Evolutionary conservation across 2,888 invertebrate species (phyloP).

Genomic region (Orthonychiurus folsomi): DNA sequence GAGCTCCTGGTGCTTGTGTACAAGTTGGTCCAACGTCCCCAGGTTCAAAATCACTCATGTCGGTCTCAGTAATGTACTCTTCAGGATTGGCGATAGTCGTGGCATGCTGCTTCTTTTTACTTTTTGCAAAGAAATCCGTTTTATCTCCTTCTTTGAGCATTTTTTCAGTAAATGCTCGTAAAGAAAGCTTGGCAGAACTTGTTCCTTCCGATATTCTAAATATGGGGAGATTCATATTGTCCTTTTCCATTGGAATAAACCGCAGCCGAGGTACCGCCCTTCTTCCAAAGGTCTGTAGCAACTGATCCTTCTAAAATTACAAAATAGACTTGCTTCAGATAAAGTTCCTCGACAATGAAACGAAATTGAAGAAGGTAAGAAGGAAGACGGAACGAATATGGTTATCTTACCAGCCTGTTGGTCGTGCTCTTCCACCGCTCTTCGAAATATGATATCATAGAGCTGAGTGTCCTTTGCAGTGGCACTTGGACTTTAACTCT

Average conservation of each 20-base stretch:
- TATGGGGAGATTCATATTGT: conserved; percentile 32
- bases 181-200: conserved; percentile 37
- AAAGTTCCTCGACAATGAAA: too few species aligned
- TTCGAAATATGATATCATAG: conserved; percentile 62
- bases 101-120: conserved; percentile 3
- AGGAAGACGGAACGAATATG: conserved; percentile 5
- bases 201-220: conserved; percentile 37
- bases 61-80: conserved; percentile 43
- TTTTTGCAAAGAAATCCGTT: conserved; percentile 18
- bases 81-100: conserved; percentile 43
- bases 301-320: conserved; percentile 36
- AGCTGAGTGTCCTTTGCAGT: conserved; percentile 62
- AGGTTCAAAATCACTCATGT: conserved; percentile 33
- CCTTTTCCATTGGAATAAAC: conserved; percentile 30
- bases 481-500: conserved; percentile 64
- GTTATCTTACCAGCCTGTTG: conserved; percentile 51
- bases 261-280: conserved; percentile 28
- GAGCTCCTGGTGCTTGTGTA: conserved; percentile 16
- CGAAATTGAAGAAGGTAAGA: too few species aligned
- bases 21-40: conserved; percentile 13
- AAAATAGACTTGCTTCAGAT: too few species aligned
- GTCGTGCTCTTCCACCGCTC: conserved; percentile 63
- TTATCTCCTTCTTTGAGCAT: conserved; percentile 27
- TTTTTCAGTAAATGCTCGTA: conserved; percentile 34
- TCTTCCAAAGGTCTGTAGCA: conserved; percentile 35